phyloP scores from a whole-genome alignment of 92 coral and sea anemone genomes.

The Epizoanthus ramosus region DNA sequence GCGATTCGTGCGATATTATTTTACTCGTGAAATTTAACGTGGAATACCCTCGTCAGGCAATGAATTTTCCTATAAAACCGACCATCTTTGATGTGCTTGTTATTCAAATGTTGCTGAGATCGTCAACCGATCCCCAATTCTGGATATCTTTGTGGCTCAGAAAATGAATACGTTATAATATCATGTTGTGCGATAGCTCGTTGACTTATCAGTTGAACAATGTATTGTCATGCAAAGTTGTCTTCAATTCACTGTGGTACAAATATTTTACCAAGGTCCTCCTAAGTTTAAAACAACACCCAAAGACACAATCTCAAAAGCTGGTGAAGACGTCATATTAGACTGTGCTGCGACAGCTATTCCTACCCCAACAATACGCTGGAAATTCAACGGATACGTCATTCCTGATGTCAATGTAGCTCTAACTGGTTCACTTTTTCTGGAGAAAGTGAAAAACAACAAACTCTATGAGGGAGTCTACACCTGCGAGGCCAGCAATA shows the following conservation, averaged over 20 bases:
- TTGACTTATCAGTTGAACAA: too few relatives aligned
- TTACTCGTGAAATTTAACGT: too few relatives aligned
- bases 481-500: slow-evolving; percentile 1
- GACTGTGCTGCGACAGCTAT: neutral
- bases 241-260: neutral
- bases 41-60: too few relatives aligned
- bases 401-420: neutral
- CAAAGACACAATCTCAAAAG: neutral
- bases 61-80: too few relatives aligned
- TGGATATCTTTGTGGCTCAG: too few relatives aligned
- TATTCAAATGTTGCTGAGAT: too few relatives aligned
- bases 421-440: neutral
- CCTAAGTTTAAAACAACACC: slow-evolving; percentile 3
- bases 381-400: neutral
- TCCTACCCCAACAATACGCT: neutral
- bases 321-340: neutral
- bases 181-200: too few relatives aligned
- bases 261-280: neutral
- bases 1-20: too few relatives aligned
- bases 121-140: too few relatives aligned
- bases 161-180: too few relatives aligned
- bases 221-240: neutral
- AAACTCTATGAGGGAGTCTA: neutral
- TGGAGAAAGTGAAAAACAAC: neutral
- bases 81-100: too few relatives aligned